Evolutionary conservation across 2,797 vertebrate species (phyloP), one percentile per base, ranked within the genome.

Genomic region (Phoeniculus purpureus): DNA sequence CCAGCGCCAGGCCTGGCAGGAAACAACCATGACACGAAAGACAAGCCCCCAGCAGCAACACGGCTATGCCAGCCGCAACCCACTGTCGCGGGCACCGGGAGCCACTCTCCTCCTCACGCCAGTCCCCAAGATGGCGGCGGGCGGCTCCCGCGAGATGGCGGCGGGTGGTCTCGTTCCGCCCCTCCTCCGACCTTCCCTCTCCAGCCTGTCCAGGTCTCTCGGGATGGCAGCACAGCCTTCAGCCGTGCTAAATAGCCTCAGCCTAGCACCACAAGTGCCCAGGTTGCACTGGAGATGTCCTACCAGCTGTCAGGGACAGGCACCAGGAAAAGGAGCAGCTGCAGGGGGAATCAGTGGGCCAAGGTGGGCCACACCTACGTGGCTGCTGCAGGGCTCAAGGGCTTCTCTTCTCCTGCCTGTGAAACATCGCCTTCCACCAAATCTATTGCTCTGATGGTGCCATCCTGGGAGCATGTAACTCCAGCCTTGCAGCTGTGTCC

Each of bases 291-390:
- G 2, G 45, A 19, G 9, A 37, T n/a, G 23, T 61, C 34, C 62
- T 54, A 61, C 27, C 0, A 2, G 9, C 13, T 54, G 51, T 22
- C 43, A 77, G 27, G 22, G 55, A 27, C 8, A 25, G 62, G 8
- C n/a, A 68, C 6, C 11, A 60, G 45, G 29, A 51, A 6, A 20
- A 72, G 29, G 2, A 85, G 22, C 27, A 71, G 10, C 26, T 82
- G 62, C 37, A 34, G 66, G n/a, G 6, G 11, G 18, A 84, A 7
- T 8, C 60, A 59, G 10, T 15, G n/a, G 29, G 7, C 29, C 1
- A 2, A 59, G 37, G 25, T 79, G 48, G 17, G 40, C 56, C 9
- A 26, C 11, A 5, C 3, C 0, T 37, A 25, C 0, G 1, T 0
- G 2, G n/a, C 34, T 66, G 26, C 60, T 37, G 43, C 0, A 3